Evolutionary conservation across 1,140 invertebrate genomes (phyloP).

Genomic region (Coptotermes formosanus): DNA sequence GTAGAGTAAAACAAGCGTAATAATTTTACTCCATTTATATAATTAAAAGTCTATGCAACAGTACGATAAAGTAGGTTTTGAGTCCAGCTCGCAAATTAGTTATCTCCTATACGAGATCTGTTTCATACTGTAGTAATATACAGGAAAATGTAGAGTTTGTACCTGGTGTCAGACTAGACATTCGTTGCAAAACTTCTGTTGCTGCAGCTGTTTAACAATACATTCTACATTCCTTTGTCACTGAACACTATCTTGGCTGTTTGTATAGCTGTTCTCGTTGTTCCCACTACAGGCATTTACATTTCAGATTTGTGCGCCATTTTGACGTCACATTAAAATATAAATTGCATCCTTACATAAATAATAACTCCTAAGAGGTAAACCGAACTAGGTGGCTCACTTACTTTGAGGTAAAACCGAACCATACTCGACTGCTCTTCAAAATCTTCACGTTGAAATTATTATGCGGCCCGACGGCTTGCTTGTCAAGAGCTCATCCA

Average conservation of each 20-base stretch:
- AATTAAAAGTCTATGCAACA: too few relatives aligned
- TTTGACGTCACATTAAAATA: slow-evolving; percentile 14
- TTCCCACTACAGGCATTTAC: not conserved
- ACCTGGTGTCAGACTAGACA: too few relatives aligned
- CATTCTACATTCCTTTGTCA: too few relatives aligned
- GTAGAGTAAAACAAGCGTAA: too few relatives aligned
- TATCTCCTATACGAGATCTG: too few relatives aligned
- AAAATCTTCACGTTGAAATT: not conserved
- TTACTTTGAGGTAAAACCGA: not conserved
- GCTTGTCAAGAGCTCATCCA: not conserved
- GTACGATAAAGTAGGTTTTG: too few relatives aligned
- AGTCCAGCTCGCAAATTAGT: too few relatives aligned
- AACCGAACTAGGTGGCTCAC: not conserved
- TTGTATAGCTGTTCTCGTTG: not conserved
- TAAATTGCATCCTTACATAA: slow-evolving; percentile 9
- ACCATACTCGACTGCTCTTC: not conserved
- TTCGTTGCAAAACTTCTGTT: too few relatives aligned
- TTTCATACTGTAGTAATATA: too few relatives aligned
- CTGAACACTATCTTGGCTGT: not conserved
- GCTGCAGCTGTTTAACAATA: too few relatives aligned
- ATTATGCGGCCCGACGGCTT: not conserved
- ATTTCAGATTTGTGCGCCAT: not conserved
- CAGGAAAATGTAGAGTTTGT: too few relatives aligned
- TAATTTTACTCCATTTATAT: too few relatives aligned
- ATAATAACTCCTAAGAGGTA: not conserved